phyloP scores from a whole-genome alignment of 2,888 invertebrate genomes.

The Acronicta psi region DNA sequence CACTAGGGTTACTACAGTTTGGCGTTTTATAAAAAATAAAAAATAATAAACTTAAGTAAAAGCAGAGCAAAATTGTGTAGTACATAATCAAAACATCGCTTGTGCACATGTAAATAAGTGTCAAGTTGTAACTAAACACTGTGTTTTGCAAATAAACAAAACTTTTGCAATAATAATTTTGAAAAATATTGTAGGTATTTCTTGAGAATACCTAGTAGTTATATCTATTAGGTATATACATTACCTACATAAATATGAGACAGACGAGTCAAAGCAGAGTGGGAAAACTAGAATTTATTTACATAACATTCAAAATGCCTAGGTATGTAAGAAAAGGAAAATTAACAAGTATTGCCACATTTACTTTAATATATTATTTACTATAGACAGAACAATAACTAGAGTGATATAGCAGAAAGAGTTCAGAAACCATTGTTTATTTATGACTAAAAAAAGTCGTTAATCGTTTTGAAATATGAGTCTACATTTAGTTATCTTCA shows the following conservation, averaged over 20 bases:
- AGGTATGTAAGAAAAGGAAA: no score
- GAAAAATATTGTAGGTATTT: constrained; percentile 8
- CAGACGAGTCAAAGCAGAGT: no score
- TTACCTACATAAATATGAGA: no score
- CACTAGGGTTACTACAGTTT: constrained; percentile 67
- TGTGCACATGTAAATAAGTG: background rate
- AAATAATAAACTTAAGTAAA: constrained; percentile 21
- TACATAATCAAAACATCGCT: background rate
- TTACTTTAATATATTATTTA: no score
- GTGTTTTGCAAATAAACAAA: background rate
- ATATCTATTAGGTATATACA: no score
- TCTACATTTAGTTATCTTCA: constrained; percentile 16
- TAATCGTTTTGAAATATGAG: constrained; percentile 18
- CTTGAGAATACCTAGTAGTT: no score
- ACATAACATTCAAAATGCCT: no score
- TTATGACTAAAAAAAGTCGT: constrained; percentile 14
- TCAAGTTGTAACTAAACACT: background rate
- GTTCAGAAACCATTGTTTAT: constrained; percentile 14
- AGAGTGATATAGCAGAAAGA: no score
- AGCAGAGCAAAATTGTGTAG: constrained; percentile 2
- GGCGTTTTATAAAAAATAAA: constrained; percentile 70
- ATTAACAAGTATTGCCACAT: no score
- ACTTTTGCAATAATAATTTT: constrained; percentile 16
- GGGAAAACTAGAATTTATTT: no score
- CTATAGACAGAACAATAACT: no score